Percentiles rank a stretch among this genome's conserved stretches.
phyloP scores from a whole-genome alignment of 2,113 vertebrate species.

The Xiphophorus hellerii region DNA sequence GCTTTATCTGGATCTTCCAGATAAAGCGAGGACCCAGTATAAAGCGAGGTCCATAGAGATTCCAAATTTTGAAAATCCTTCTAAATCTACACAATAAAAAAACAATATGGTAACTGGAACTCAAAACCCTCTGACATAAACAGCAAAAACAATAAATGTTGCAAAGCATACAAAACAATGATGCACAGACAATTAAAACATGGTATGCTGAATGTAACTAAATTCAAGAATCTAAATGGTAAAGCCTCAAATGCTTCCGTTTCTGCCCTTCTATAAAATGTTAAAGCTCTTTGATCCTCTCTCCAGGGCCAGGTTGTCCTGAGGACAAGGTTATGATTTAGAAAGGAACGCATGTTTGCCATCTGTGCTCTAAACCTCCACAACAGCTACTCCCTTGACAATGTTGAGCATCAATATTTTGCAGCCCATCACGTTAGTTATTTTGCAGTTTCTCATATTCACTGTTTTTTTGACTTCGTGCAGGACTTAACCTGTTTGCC shows the following conservation, averaged over 20 bases:
- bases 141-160: too few species aligned
- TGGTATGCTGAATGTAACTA: slow-evolving; percentile 1
- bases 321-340: slow-evolving; percentile 47
- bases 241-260: neutral
- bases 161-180: too few species aligned
- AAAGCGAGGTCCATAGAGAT: too few species aligned
- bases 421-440: slow-evolving; percentile 8
- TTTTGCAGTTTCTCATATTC: neutral
- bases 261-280: slow-evolving; percentile 1
- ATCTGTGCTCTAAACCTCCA: slow-evolving; percentile 41
- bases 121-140: too few species aligned
- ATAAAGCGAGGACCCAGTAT: too few species aligned
- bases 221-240: neutral
- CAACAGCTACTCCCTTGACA: slow-evolving; percentile 38
- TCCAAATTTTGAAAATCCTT: too few species aligned
- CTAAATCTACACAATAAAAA: too few species aligned
- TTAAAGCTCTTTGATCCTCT: slow-evolving; percentile 30
- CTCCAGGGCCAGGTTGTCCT: slow-evolving; percentile 26
- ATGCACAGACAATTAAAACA: neutral
- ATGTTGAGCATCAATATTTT: slow-evolving; percentile 8
- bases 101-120: too few species aligned
- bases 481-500: neutral
- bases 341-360: slow-evolving; percentile 33
- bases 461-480: neutral
- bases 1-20: too few species aligned